Conservation (phyloP, 64 coral and sea anemone genomes). For the Platygyra sinensis region DNA sequence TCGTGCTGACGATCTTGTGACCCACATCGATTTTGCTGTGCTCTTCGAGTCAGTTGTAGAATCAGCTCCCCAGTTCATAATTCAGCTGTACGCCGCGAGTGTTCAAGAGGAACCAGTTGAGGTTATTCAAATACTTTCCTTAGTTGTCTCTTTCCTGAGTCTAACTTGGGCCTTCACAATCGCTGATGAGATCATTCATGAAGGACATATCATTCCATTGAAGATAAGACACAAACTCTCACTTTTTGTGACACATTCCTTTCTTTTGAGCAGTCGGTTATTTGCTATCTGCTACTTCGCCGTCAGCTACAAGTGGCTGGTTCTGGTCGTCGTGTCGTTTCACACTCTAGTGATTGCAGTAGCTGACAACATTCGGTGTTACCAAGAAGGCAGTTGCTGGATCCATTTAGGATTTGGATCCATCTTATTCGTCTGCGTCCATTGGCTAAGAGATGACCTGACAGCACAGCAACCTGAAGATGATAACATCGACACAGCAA, state of each 20-base stretch:
- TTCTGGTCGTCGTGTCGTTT: neutral
- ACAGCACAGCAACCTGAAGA: neutral
- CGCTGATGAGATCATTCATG: neutral
- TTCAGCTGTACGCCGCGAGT: constrained; percentile 48
- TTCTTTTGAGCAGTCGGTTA: constrained; percentile 19
- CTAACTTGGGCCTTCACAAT: neutral
- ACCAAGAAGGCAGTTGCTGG: neutral
- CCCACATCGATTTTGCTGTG: neutral
- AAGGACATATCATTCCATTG: neutral
- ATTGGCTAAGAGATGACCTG: neutral
- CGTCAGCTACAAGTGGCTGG: neutral
- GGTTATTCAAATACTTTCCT: constrained; percentile 53
- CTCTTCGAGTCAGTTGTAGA: constrained; percentile 52
- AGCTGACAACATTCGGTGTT: too few species aligned
- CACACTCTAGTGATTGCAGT: neutral
- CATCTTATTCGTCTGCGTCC: neutral
- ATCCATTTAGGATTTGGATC: neutral
- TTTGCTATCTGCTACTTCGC: neutral
- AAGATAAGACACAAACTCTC: neutral
- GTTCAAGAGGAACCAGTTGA: constrained; percentile 44
- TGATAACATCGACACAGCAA: too few species aligned
- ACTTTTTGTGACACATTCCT: neutral
- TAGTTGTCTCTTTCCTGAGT: constrained; percentile 24
- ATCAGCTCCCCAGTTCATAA: constrained; percentile 44
- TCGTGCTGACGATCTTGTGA: neutral